phyloP scores from a whole-genome alignment of 2,888 invertebrate species.

The Apodemia mormo region DNA sequence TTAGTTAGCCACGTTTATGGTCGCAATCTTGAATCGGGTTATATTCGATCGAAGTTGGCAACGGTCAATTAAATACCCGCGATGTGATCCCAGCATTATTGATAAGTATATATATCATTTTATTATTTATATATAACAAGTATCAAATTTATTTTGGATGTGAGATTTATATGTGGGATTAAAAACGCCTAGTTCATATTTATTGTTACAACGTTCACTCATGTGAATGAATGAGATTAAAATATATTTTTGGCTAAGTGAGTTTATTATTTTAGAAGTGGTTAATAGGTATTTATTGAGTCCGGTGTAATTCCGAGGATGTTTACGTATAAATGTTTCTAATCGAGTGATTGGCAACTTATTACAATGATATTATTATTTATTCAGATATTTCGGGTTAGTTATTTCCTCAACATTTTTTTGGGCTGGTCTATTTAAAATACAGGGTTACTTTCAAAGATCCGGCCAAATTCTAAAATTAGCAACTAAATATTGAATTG shows the following conservation, averaged over 20 bases:
- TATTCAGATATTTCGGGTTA: neutral
- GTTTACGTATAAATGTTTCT: conserved; percentile 11
- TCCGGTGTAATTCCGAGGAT: conserved; percentile 1
- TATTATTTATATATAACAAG: neutral
- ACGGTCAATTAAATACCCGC: neutral
- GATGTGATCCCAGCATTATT: neutral
- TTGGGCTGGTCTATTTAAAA: neutral
- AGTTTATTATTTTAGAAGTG: conserved; percentile 17
- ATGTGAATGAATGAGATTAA: conserved; percentile 29
- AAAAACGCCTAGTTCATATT: conserved; percentile 25
- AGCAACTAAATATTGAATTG: too few species aligned
- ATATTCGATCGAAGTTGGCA: too few species aligned
- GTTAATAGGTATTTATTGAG: conserved; percentile 15
- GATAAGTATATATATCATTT: neutral
- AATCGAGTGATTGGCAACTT: neutral
- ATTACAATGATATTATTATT: neutral
- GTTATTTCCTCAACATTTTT: neutral
- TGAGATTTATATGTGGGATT: conserved; percentile 9
- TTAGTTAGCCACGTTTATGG: too few species aligned
- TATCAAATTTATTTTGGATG: conserved; percentile 18
- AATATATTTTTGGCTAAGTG: conserved; percentile 27
- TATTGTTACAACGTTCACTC: conserved; percentile 28
- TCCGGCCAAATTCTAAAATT: too few species aligned
- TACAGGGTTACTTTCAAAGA: too few species aligned
- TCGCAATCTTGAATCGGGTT: too few species aligned